Conservation (phyloP, 2,797 vertebrate genomes). For the Emydoidea blandingii region DNA sequence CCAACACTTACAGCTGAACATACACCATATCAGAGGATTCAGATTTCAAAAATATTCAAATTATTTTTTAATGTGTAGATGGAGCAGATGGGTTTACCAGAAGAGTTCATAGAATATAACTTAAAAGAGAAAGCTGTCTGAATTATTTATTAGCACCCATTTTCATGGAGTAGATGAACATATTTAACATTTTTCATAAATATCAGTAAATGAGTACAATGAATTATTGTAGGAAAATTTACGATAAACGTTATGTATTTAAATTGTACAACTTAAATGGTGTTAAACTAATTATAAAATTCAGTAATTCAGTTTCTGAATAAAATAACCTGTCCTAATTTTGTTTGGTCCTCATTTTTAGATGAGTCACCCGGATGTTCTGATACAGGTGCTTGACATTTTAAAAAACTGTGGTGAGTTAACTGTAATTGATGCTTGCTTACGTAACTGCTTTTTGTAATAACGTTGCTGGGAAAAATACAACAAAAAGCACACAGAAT, state of each 20-base stretch:
- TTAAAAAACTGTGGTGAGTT: conserved; percentile 92
- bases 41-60: background rate
- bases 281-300: background rate
- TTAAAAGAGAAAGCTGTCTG: background rate
- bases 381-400: conserved; percentile 97
- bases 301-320: background rate
- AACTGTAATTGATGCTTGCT: conserved; percentile 33
- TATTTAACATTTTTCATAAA: background rate
- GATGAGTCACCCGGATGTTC: conserved; percentile 98
- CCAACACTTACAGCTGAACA: background rate
- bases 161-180: background rate
- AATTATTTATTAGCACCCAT: conserved; percentile 5
- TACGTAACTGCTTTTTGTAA: background rate
- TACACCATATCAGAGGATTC: background rate
- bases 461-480: background rate
- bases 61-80: background rate
- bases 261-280: background rate
- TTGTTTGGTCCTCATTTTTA: conserved; percentile 74
- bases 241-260: background rate
- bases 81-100: background rate
- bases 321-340: conserved; percentile 45
- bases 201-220: background rate
- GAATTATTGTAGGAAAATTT: conserved; percentile 9
- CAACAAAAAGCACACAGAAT: background rate
- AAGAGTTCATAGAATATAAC: background rate